phyloP scores from a whole-genome alignment of 2,888 invertebrate genomes.

The Scaeva pyrastri region DNA sequence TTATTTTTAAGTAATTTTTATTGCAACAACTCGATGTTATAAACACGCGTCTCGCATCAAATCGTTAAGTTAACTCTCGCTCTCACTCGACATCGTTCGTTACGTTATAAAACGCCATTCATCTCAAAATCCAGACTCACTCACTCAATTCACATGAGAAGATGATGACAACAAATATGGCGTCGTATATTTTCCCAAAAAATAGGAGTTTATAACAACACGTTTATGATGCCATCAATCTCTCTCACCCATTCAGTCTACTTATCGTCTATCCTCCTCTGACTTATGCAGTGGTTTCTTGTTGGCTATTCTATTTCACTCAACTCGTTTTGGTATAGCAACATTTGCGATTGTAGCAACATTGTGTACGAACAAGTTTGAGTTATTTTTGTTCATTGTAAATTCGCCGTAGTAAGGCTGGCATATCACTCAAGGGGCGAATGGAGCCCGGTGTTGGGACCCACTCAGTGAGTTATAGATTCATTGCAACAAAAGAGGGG shows the following conservation, averaged over 20 bases:
- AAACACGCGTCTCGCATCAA: slow-evolving; percentile 73
- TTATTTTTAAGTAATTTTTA: slow-evolving; percentile 56
- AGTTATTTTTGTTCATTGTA: slow-evolving; percentile 32
- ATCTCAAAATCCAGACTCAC: slow-evolving; percentile 63
- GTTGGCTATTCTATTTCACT: slow-evolving; percentile 24
- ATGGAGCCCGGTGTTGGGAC: slow-evolving; percentile 15
- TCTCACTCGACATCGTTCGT: too few relatives aligned
- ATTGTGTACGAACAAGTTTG: slow-evolving; percentile 55
- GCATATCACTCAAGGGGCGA: slow-evolving; percentile 61
- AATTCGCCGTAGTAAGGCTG: slow-evolving; percentile 58
- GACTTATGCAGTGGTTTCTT: slow-evolving; percentile 33
- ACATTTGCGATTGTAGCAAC: slow-evolving; percentile 60
- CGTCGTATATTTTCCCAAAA: slow-evolving; percentile 78
- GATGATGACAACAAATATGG: slow-evolving; percentile 79
- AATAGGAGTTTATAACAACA: slow-evolving; percentile 69
- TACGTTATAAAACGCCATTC: slow-evolving; percentile 42
- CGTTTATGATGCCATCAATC: slow-evolving; percentile 71
- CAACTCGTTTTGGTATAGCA: slow-evolving; percentile 22
- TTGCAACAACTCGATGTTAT: slow-evolving; percentile 47
- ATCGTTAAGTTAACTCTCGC: slow-evolving; percentile 58
- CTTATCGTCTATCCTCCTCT: slow-evolving; percentile 48
- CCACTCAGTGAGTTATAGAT: slow-evolving; percentile 31
- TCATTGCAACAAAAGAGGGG: slow-evolving; percentile 70
- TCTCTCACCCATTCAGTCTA: slow-evolving; percentile 4
- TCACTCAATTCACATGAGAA: slow-evolving; percentile 51